Percentiles rank a stretch among this genome's conserved stretches.
phyloP scores from a whole-genome alignment of 2,797 vertebrate genomes.

The Eremophila alpestris region DNA sequence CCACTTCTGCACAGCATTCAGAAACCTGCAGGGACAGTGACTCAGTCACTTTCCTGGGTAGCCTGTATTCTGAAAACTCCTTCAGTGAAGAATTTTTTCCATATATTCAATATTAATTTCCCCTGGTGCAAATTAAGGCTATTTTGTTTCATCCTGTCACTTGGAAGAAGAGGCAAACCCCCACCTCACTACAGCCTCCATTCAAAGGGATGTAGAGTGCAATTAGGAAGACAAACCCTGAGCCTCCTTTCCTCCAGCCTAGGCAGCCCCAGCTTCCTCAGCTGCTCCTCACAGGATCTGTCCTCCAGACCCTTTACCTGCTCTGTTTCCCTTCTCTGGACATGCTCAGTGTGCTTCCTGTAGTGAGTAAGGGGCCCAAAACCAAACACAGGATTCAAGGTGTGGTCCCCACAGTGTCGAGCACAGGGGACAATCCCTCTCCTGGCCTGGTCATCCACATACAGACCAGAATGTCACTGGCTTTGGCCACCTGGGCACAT shows the following conservation, averaged over 20 bases:
- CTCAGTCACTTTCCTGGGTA: not conserved
- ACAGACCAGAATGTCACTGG: accelerated
- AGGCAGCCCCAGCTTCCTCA: not conserved
- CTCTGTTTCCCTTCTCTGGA: not conserved
- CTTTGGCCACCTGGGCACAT: not conserved
- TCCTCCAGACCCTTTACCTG: not conserved
- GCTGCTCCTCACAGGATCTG: accelerated
- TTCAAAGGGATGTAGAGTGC: not conserved
- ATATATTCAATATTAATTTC: not conserved
- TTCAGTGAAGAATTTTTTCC: not conserved
- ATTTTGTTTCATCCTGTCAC: accelerated
- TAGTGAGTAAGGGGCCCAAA: not conserved
- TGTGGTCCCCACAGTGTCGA: accelerated
- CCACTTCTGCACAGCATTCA: not conserved
- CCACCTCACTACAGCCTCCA: not conserved
- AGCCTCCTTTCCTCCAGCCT: not conserved
- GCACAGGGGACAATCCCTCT: accelerated
- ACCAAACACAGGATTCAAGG: accelerated
- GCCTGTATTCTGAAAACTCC: not conserved
- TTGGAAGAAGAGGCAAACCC: accelerated
- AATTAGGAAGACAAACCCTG: not conserved
- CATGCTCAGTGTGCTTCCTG: accelerated
- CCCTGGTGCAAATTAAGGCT: not conserved
- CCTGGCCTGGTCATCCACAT: not conserved
- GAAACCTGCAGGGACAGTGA: not conserved